Evolutionary conservation across 30 jellyfish, hydroid and myxozoan species (phyloP).

Genomic region (Euphysa ruthae): DNA sequence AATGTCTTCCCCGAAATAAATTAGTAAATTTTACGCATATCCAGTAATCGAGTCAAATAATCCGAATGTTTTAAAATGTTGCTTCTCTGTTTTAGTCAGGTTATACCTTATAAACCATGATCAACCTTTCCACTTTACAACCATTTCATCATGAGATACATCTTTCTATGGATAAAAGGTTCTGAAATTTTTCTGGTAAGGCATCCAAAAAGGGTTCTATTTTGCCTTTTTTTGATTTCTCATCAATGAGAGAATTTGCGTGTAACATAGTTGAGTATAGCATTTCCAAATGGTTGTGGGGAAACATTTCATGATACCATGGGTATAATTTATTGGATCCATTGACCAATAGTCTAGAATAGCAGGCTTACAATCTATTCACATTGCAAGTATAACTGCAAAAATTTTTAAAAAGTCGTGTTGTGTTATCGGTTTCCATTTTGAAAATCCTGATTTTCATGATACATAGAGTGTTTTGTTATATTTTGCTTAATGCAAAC

Average conservation of each 20-base stretch:
- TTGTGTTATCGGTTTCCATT: slow-evolving; percentile 15
- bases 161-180: too few species aligned
- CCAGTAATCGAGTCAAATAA: slow-evolving; percentile 20
- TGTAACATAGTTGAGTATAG: slow-evolving; percentile 26
- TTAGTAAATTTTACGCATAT: slow-evolving; percentile 16
- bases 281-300: slow-evolving; percentile 15
- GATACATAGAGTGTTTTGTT: not conserved
- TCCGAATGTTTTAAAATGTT: slow-evolving; percentile 36
- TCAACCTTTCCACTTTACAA: too few species aligned
- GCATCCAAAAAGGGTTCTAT: too few species aligned
- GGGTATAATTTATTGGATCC: not conserved
- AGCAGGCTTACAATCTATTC: slow-evolving; percentile 18
- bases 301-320: slow-evolving; percentile 13
- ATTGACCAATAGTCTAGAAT: slow-evolving; percentile 24
- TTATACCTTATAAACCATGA: too few species aligned
- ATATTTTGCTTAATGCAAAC: not conserved
- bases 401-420: not conserved
- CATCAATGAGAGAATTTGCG: not conserved
- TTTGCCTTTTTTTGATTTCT: too few species aligned
- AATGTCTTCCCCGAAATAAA: too few species aligned
- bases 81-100: too few species aligned
- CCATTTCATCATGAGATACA: too few species aligned
- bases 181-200: too few species aligned
- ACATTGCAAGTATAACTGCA: slow-evolving; percentile 21
- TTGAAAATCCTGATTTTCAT: too few species aligned